A percentile compares a stretch with the other conserved stretches of the same genome.
phyloP scores from a whole-genome alignment of 1,140 invertebrate species.

The Drosophila miranda region DNA sequence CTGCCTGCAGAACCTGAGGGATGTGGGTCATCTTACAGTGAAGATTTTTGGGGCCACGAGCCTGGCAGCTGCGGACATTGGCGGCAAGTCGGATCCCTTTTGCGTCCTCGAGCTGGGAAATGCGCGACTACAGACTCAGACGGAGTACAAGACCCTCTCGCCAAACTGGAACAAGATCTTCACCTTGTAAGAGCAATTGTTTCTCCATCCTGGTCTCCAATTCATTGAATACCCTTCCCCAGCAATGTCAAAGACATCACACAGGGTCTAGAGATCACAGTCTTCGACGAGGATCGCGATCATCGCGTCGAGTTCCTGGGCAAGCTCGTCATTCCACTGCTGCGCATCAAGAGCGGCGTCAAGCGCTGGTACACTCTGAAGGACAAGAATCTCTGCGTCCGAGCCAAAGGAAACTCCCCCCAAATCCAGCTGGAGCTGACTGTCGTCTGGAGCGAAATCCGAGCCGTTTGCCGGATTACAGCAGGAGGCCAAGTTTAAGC shows the following conservation, averaged over 20 bases:
- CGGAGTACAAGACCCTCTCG: constrained; percentile 98
- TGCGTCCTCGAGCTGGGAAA: constrained; percentile 98
- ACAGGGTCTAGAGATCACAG: constrained; percentile 97
- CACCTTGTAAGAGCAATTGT: constrained; percentile 89
- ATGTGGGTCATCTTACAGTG: constrained; percentile 94
- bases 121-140: constrained; percentile 97
- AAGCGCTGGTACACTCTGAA: constrained; percentile 98
- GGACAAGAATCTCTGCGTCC: constrained; percentile 94
- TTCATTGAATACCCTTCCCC: constrained; percentile 55
- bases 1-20: constrained; percentile 89
- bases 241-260: constrained; percentile 99
- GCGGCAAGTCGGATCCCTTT: constrained; percentile 98
- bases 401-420: constrained; percentile 94
- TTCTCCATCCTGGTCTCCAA: constrained; percentile 54
- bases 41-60: constrained; percentile 95
- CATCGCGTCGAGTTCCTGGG: constrained; percentile 99
- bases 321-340: constrained; percentile 94
- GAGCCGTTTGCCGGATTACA: constrained; percentile 94
- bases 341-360: constrained; percentile 94
- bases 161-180: constrained; percentile 99
- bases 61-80: constrained; percentile 94
- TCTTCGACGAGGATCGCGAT: constrained; percentile 99
- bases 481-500: constrained; percentile 96
- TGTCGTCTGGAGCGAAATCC: constrained; percentile 95
- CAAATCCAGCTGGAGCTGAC: constrained; percentile 95